These are phyloP conservation scores for Helicolenus hilgendorfi DNA, from an alignment of 2,797 vertebrate species.

Conservation along the genomic window DNA sequence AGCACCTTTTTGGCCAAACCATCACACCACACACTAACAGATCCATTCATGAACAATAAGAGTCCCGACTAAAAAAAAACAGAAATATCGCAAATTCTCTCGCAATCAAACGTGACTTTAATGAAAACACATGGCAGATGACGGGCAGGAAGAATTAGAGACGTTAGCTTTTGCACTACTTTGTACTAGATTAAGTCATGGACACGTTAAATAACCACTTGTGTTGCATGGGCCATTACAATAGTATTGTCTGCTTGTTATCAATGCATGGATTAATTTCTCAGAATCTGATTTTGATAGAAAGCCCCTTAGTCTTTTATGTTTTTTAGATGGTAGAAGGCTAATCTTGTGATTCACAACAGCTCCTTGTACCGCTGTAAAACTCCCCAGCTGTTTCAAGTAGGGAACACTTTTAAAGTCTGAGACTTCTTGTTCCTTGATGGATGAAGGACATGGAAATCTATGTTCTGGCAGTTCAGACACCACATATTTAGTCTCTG, in stretches of 20 bases:
- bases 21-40: too few relatives aligned
- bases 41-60: too few relatives aligned
- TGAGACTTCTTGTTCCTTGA: constrained; percentile 49
- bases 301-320: not conserved
- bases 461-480: constrained; percentile 46
- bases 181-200: too few relatives aligned
- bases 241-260: not conserved
- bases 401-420: constrained; percentile 42
- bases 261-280: not conserved
- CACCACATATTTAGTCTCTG: constrained; percentile 50
- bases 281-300: not conserved
- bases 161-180: too few relatives aligned
- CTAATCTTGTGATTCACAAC: not conserved
- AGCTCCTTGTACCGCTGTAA: constrained; percentile 15
- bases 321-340: not conserved
- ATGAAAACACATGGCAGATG: too few relatives aligned
- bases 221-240: not conserved
- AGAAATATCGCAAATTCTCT: too few relatives aligned
- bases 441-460: constrained; percentile 63
- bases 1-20: too few relatives aligned
- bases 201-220: too few relatives aligned
- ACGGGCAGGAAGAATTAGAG: too few relatives aligned
- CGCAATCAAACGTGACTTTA: rapidly evolving
- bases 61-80: too few relatives aligned
- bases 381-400: constrained; percentile 27